A percentile compares a stretch with the other conserved stretches of the same genome.
These are phyloP conservation scores for Drosophila cognata DNA, from an alignment of 2,888 invertebrate genomes.

Conservation along the genomic window DNA sequence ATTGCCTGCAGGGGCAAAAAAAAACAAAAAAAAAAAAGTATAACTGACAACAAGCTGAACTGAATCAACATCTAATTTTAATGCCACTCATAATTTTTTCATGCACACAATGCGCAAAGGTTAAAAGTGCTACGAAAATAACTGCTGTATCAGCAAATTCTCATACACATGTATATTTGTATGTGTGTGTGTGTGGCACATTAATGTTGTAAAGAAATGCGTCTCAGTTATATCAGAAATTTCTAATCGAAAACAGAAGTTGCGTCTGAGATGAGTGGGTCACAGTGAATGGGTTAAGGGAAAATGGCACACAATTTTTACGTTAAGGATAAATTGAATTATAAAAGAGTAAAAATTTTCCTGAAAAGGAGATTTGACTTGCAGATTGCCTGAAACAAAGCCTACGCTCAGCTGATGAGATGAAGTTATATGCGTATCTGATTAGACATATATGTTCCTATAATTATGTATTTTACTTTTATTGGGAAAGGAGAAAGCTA, in stretches of 20 bases:
- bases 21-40: background rate
- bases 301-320: background rate
- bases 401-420: background rate
- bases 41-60: conserved; percentile 1
- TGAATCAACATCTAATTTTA: conserved; percentile 73
- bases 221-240: conserved; percentile 23
- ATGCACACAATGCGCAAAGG: conserved; percentile 74
- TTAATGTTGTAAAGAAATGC: conserved; percentile 47
- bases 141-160: conserved; percentile 69
- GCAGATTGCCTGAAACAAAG: background rate
- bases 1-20: conserved; percentile 4
- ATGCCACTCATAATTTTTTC: conserved; percentile 77
- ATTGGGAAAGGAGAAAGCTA: background rate
- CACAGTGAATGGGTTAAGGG: background rate
- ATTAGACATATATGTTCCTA: background rate
- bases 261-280: conserved; percentile 18
- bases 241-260: conserved; percentile 37
- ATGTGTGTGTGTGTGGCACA: conserved; percentile 22
- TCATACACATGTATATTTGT: conserved; percentile 13
- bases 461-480: background rate
- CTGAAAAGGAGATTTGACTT: background rate
- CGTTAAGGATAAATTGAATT: background rate
- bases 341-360: background rate
- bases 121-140: conserved; percentile 47
- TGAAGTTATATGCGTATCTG: background rate